Evolutionary conservation across 2,888 invertebrate genomes (phyloP).

Genomic region (Dynastes hyllus): DNA sequence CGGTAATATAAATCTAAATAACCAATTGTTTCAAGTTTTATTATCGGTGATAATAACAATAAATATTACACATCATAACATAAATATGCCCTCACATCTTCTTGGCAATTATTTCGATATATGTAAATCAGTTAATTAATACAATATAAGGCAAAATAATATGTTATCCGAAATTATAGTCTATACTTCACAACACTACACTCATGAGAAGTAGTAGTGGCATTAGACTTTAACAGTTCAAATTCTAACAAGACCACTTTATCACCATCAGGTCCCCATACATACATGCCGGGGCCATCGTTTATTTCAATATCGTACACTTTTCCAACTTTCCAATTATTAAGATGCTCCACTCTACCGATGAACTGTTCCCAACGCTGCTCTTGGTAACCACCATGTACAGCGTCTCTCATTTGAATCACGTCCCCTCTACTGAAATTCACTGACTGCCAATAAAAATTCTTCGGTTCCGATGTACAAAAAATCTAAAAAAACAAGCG

Average conservation of each 20-base stretch:
- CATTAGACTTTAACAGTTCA: slow-evolving; percentile 4
- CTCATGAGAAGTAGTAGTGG: no score
- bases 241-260: background rate
- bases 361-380: background rate
- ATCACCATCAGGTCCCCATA: background rate
- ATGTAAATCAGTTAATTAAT: no score
- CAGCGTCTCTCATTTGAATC: background rate
- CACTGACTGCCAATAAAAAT: slow-evolving; percentile 16
- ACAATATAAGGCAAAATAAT: no score
- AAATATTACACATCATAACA: no score
- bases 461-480: background rate
- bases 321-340: background rate
- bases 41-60: no score
- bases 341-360: background rate
- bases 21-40: no score
- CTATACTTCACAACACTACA: no score
- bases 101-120: no score
- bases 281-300: background rate
- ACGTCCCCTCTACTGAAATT: background rate
- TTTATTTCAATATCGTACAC: background rate
- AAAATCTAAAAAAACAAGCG: slow-evolving; percentile 5
- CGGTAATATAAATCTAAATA: no score
- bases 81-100: no score
- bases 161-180: no score
- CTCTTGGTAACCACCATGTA: background rate